Conservation (phyloP, 37 sponge, comb jelly and placozoan genomes). For the Spongia lamella region DNA sequence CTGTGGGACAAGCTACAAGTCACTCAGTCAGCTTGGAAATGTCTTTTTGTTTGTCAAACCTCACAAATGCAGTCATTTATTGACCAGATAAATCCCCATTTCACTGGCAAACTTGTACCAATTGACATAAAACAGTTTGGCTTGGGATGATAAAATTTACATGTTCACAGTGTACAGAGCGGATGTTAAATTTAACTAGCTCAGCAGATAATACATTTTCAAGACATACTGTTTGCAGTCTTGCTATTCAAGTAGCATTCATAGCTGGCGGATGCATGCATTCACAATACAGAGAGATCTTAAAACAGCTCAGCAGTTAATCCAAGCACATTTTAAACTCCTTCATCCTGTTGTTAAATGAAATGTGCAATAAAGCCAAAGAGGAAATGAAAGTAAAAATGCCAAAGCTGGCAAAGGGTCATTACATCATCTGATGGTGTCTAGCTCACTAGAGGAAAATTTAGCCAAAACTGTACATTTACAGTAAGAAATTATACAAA, state of each 20-base stretch:
- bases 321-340: neutral
- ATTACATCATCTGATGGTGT: slow-evolving; percentile 22
- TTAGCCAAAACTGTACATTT: slow-evolving; percentile 25
- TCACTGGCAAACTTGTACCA: slow-evolving; percentile 5
- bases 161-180: slow-evolving; percentile 3
- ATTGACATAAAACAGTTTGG: neutral
- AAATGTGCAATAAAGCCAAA: slow-evolving; percentile 11
- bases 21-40: neutral
- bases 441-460: slow-evolving; percentile 27
- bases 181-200: neutral
- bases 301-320: slow-evolving; percentile 6
- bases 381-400: slow-evolving; percentile 25
- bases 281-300: neutral
- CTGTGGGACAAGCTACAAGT: too few relatives aligned
- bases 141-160: slow-evolving; percentile 10
- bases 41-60: slow-evolving; percentile 6
- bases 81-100: neutral
- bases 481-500: slow-evolving; percentile 19
- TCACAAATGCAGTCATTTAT: slow-evolving; percentile 9
- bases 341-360: slow-evolving; percentile 7
- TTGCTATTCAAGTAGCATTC: slow-evolving; percentile 29
- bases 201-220: neutral
- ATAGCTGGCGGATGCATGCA: slow-evolving; percentile 1
- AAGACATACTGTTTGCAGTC: neutral
- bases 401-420: slow-evolving; percentile 4